A percentile compares a stretch with the other conserved stretches of the same genome.
These are phyloP conservation scores for Augochlora pura DNA, from an alignment of 1,140 invertebrate genomes.

Conservation along the genomic window DNA sequence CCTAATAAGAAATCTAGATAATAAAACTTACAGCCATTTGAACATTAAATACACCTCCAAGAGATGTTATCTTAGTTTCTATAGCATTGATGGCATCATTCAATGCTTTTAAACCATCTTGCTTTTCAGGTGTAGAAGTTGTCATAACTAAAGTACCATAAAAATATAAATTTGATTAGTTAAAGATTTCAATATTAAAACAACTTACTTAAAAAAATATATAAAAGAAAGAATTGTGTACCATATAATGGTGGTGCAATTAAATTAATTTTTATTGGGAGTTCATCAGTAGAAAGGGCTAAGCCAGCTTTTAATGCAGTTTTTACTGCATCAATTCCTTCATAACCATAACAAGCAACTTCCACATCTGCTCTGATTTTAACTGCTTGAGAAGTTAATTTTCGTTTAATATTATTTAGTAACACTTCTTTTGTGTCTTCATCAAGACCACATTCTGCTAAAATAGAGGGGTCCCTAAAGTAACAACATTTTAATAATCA, in stretches of 20 bases:
- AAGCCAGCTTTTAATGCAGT: slow-evolving; percentile 94
- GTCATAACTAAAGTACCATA: slow-evolving; percentile 90
- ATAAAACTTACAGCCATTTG: slow-evolving; percentile 92
- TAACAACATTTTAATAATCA: slow-evolving; percentile 41
- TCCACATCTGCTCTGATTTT: slow-evolving; percentile 99
- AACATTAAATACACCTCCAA: slow-evolving; percentile 96
- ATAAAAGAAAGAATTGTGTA: slow-evolving; percentile 69
- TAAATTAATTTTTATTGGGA: slow-evolving; percentile 99
- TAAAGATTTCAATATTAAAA: neutral
- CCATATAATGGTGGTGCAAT: slow-evolving; percentile 98
- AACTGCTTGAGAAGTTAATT: slow-evolving; percentile 98
- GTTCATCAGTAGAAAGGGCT: slow-evolving; percentile 93
- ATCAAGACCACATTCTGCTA: slow-evolving; percentile 98
- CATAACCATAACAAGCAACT: slow-evolving; percentile 98
- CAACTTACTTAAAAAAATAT: slow-evolving; percentile 7
- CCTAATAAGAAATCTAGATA: slow-evolving; percentile 3
- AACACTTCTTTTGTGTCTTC: slow-evolving; percentile 95
- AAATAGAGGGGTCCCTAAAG: slow-evolving; percentile 93
- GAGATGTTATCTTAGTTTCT: slow-evolving; percentile 89
- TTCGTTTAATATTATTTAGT: slow-evolving; percentile 96
- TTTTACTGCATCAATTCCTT: slow-evolving; percentile 99
- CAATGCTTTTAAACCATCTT: slow-evolving; percentile 94
- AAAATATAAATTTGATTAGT: neutral
- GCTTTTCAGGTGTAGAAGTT: slow-evolving; percentile 97
- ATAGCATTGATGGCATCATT: slow-evolving; percentile 95